Percentiles rank a stretch among this genome's conserved stretches.
phyloP scores from a whole-genome alignment of 2,113 vertebrate genomes.

The Nibea coibor region DNA sequence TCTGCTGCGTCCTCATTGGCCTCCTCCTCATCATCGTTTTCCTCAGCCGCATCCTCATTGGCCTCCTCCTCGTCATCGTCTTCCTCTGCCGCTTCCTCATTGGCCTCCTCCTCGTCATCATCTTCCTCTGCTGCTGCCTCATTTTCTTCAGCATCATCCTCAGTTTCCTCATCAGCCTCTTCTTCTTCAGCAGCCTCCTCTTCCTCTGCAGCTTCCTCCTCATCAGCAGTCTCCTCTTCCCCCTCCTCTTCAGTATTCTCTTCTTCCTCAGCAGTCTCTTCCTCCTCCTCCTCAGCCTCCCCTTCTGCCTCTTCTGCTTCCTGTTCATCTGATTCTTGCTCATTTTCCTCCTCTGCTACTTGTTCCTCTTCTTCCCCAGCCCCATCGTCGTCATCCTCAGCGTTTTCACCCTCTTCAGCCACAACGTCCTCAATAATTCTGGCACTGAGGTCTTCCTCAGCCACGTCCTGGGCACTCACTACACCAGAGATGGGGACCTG shows the following conservation, averaged over 20 bases:
- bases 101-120: too few species aligned
- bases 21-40: background rate
- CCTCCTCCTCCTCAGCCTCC: background rate
- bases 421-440: conserved; percentile 31
- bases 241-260: background rate
- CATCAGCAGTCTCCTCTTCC: background rate
- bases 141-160: conserved; percentile 13
- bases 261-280: background rate
- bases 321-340: conserved; percentile 4
- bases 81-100: background rate
- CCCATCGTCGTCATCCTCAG: conserved; percentile 1
- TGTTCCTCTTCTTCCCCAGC: conserved; percentile 25
- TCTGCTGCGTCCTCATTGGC: background rate
- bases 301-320: conserved; percentile 3
- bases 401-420: conserved; percentile 33
- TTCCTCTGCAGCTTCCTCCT: background rate
- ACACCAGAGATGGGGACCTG: conserved; percentile 40
- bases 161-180: background rate
- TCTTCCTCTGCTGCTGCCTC: background rate
- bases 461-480: conserved; percentile 54
- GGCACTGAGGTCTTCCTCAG: conserved; percentile 18
- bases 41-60: background rate
- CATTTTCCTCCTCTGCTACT: conserved; percentile 11
- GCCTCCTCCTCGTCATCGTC: conserved; percentile 3
- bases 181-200: background rate